Conservation (phyloP, 2,113 vertebrate species). For the Kryptolebias marmoratus region DNA sequence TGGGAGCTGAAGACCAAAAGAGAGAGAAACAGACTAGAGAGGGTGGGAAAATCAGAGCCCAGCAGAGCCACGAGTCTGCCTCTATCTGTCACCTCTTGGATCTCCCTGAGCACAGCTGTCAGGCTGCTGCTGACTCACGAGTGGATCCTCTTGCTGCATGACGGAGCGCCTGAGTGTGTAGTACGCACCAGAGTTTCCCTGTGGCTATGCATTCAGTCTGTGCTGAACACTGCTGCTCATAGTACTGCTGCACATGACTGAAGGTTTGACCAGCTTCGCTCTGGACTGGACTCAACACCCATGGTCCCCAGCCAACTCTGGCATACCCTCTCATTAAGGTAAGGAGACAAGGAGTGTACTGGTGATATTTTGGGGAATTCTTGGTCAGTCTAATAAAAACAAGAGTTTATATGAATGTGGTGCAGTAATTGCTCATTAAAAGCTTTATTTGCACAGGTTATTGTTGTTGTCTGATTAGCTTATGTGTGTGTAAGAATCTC, state of each 20-base stretch:
- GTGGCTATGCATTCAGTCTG: slow-evolving; percentile 18
- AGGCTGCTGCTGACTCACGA: slow-evolving; percentile 31
- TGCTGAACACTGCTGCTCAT: slow-evolving; percentile 7
- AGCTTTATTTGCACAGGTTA: slow-evolving; percentile 28
- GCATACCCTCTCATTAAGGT: slow-evolving; percentile 74
- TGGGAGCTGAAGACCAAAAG: slow-evolving; percentile 42
- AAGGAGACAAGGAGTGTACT: slow-evolving; percentile 20
- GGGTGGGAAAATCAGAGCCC: slow-evolving; percentile 41
- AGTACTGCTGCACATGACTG: slow-evolving; percentile 37
- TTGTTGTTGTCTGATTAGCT: background rate
- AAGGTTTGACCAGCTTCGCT: slow-evolving; percentile 41
- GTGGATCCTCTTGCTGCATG: slow-evolving; percentile 31
- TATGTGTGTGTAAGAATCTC: no score
- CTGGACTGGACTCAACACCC: slow-evolving; percentile 58
- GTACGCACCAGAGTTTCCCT: slow-evolving; percentile 34
- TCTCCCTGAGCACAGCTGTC: slow-evolving; percentile 58
- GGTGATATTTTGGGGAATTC: no score
- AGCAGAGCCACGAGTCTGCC: slow-evolving; percentile 50
- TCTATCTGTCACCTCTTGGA: slow-evolving; percentile 48
- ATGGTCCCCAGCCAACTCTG: slow-evolving; percentile 61
- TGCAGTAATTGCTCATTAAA: background rate
- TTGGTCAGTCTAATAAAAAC: background rate
- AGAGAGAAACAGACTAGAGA: slow-evolving; percentile 2
- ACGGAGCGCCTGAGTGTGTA: slow-evolving; percentile 22
- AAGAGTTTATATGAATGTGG: background rate